Conservation (phyloP, 2,888 invertebrate species). For the Rhaphigaster nebulosa region DNA sequence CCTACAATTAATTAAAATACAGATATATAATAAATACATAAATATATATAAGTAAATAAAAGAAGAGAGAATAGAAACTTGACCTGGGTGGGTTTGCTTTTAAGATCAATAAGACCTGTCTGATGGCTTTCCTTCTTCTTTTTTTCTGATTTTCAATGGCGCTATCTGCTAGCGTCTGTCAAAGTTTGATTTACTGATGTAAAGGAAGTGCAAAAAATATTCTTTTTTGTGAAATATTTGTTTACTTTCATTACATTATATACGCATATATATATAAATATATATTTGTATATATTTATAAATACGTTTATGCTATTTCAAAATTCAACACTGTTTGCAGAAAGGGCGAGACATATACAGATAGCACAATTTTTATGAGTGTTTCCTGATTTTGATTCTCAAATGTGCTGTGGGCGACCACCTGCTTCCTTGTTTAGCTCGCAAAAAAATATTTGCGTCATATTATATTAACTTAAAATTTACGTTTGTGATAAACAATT, state of each 20-base stretch:
- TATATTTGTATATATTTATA: neutral
- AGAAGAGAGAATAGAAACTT: too few species aligned
- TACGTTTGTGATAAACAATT: too few species aligned
- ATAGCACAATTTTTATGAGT: neutral
- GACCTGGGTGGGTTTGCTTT: neutral
- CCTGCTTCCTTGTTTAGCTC: neutral
- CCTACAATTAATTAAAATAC: too few species aligned
- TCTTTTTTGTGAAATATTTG: too few species aligned
- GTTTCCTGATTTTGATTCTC: neutral
- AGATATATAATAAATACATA: too few species aligned
- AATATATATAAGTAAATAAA: too few species aligned
- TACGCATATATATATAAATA: neutral
- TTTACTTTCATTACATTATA: too few species aligned
- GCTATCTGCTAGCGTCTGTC: neutral
- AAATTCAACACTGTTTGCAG: neutral
- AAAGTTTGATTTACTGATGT: too few species aligned
- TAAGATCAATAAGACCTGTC: neutral
- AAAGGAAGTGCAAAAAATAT: too few species aligned
- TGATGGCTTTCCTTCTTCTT: neutral
- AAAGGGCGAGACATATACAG: neutral
- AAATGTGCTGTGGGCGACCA: neutral
- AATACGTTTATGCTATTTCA: neutral
- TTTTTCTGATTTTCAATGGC: neutral
- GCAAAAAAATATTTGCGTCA: neutral
- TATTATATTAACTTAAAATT: too few species aligned